Base-by-base conservation (phyloP, 2,888 invertebrate genomes). In the Drosophila lutescens region DNA sequence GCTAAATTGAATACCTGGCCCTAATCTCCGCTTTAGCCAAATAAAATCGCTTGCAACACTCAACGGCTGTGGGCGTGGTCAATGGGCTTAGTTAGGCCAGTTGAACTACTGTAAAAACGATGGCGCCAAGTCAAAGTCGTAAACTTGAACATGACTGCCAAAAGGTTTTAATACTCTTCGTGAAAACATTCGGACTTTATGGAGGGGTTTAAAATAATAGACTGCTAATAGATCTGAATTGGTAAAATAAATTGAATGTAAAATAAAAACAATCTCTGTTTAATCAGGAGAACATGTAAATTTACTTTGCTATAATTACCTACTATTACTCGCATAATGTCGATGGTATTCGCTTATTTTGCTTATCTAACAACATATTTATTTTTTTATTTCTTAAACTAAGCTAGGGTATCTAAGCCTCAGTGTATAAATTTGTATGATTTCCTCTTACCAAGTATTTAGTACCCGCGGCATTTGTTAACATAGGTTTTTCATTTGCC, bases 111-210 rank as follows among this genome's bases (percentile, higher is more conserved):
- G 69, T 23, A 34, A 56, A 50, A 65, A 49, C 49, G 26, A 49
- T 62, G 67, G 69, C 67, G 67, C 67, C 69, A 69, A 65, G 46
- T 54, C 65, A 66, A 65, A 68, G 69, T 61, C 75, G 61, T 78
- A 62, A 78, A 71, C 65, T 69, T 72, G 68, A 70, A 69, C 62
- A 72, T 72, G 70, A 62, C 73, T 67, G 51, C 53, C 56, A 57
- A 69, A 66, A 66, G 67, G 34, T 46, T 26, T 66, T 60, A 63
- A 47, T 46, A 57, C 56, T 55, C 55, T 51, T 26, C 23, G 2
- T n/a, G 17, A n/a, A 30, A 20, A 17, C 38, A 40, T 20, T 20
- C n/a, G 1, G 15, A 30, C 36, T 32, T 38, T 0, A 10, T 2
- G 36, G 6, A 20, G 2, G 23, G 23, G 13, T n/a, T 15, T 30